Conservation (phyloP, 1,140 invertebrate genomes). For the Protaetia brevitarsis region DNA sequence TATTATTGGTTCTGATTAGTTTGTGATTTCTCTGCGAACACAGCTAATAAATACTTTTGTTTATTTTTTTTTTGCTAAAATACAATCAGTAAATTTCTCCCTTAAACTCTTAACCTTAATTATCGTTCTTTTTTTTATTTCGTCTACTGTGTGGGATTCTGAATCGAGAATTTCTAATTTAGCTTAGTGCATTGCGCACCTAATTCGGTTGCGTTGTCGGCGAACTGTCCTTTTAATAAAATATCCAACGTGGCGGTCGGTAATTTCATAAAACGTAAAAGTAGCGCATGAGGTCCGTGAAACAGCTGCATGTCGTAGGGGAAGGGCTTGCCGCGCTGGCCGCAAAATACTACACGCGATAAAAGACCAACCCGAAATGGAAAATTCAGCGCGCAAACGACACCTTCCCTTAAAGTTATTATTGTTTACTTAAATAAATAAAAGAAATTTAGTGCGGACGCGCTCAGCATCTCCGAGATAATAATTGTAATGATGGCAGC, state of each 20-base stretch:
- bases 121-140: no score
- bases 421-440: slow-evolving; percentile 13
- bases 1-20: no score
- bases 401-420: background rate
- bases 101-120: no score
- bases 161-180: no score
- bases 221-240: background rate
- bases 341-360: background rate
- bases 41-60: no score
- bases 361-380: background rate
- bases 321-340: background rate
- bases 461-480: background rate
- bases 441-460: background rate
- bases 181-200: no score
- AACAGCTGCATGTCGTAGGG: background rate
- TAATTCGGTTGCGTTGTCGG: no score
- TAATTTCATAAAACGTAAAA: slow-evolving; percentile 1
- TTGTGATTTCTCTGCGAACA: no score
- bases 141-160: no score
- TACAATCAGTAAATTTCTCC: no score
- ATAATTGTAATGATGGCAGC: background rate
- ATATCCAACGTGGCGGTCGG: background rate
- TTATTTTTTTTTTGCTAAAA: no score
- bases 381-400: background rate
- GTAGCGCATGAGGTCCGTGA: background rate